These are phyloP conservation scores for Stegodyphus mimosarum DNA, from an alignment of 1,140 invertebrate genomes.

Conservation along the genomic window DNA sequence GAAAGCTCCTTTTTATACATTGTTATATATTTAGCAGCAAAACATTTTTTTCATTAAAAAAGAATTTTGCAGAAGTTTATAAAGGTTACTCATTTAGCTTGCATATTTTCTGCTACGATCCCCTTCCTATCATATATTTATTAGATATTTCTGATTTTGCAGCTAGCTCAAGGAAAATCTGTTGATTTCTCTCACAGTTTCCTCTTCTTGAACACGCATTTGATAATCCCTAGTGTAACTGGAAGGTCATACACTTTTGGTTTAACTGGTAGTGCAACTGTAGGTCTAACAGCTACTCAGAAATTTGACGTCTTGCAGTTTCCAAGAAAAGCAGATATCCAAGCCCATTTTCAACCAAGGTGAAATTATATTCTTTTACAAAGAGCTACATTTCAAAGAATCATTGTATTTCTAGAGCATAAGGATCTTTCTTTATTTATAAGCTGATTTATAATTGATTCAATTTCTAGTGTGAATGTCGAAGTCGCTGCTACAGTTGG, in stretches of 20 bases:
- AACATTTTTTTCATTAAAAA: too few species aligned
- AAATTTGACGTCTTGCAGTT: constrained; percentile 77
- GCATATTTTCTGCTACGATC: too few species aligned
- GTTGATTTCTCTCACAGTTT: constrained; percentile 65
- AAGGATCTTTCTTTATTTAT: too few species aligned
- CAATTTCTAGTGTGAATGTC: constrained; percentile 30
- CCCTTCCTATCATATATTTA: too few species aligned
- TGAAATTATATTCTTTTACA: constrained; percentile 12
- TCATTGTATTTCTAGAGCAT: too few species aligned
- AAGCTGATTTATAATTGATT: not conserved
- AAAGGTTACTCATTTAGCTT: too few species aligned
- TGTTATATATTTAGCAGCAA: too few species aligned
- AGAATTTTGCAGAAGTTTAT: too few species aligned
- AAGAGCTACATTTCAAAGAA: too few species aligned
- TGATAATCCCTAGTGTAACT: constrained; percentile 81
- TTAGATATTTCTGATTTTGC: not conserved
- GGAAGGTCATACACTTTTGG: constrained; percentile 82
- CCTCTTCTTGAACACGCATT: constrained; percentile 79
- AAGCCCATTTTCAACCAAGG: constrained; percentile 72
- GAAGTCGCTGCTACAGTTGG: constrained; percentile 41
- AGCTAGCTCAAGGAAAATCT: constrained; percentile 30
- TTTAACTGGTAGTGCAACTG: constrained; percentile 77
- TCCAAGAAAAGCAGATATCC: constrained; percentile 74
- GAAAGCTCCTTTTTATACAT: too few species aligned
- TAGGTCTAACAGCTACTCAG: constrained; percentile 77